Evolutionary conservation across 2,888 invertebrate genomes (phyloP).

Genomic region (Zonitis immaculata): DNA sequence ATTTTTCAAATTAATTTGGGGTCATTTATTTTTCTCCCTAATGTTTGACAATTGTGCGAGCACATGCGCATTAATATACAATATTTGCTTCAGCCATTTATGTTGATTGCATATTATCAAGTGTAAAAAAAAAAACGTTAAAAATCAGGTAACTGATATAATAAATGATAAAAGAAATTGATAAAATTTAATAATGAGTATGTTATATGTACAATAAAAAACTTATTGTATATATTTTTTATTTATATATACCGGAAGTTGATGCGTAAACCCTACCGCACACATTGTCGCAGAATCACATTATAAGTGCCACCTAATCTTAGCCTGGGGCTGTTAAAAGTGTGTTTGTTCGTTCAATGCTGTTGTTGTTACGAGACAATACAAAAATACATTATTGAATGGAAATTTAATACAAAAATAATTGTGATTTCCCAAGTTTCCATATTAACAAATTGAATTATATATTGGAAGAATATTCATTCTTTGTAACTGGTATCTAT

Average conservation of each 20-base stretch:
- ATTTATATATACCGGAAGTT: slow-evolving; percentile 3
- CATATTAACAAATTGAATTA: not conserved
- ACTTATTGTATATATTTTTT: not conserved
- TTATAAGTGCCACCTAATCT: slow-evolving; percentile 35
- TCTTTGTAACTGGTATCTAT: slow-evolving; percentile 31
- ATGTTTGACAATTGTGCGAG: slow-evolving; percentile 24
- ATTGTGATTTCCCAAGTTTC: slow-evolving; percentile 3
- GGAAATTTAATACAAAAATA: not conserved
- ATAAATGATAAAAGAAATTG: slow-evolving; percentile 10
- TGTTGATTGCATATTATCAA: slow-evolving; percentile 49
- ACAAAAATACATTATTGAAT: not conserved
- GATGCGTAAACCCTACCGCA: slow-evolving; percentile 8
- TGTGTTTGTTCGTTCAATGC: slow-evolving; percentile 19
- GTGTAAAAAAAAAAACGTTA: slow-evolving; percentile 38
- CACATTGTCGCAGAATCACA: slow-evolving; percentile 11
- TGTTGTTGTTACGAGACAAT: not conserved
- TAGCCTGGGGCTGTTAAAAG: slow-evolving; percentile 37
- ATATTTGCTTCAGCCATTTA: slow-evolving; percentile 50
- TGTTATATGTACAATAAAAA: not conserved
- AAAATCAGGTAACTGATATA: slow-evolving; percentile 41
- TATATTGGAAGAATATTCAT: slow-evolving; percentile 3
- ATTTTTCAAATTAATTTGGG: slow-evolving; percentile 14
- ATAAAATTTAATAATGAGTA: not conserved
- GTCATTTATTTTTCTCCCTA: slow-evolving; percentile 11
- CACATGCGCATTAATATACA: slow-evolving; percentile 48